Base-by-base conservation (phyloP, 2,797 vertebrate genomes). In the Lateolabrax maculatus region DNA sequence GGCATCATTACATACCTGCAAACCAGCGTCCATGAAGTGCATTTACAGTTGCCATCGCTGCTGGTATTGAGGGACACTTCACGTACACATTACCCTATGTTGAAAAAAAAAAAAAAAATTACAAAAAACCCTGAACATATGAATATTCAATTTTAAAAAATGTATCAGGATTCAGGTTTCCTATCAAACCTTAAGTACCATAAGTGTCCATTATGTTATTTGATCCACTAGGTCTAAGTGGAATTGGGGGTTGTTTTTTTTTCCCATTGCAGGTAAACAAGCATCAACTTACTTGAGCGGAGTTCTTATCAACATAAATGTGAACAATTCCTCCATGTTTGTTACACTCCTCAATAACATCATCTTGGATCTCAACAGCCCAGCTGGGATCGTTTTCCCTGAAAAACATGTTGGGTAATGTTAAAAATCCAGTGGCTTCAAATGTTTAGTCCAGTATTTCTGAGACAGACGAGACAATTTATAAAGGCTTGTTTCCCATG, bases 331-430 rank as follows among this genome's bases (percentile, higher is more conserved):
- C 98, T 81, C 98, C 98, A 0, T 99, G 98, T 93, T 99, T 99
- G 95, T 98, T 99, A 94, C 98, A 99, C 92, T 99, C 98, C 79
- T 99, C 98, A 76, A 99, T 99, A 15, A 99, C 98, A 91, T 99
- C 98, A 84, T 99, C 98, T 77, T 98, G 97, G 89, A 99, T 99
- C 92, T 99, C 98, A 34, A 90, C 92, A 78, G 98, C 97, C 98
- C 98, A 99, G 84, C 88, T 93, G 5, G 93, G 94, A 61, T 95
- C 95, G 0, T 95, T 95, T 86, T 96, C 95, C 67, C 95, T 96
- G 70, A 25, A 73, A 75, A 61, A 80, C 2, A 79, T 0, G 5
- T 12, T 12, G 36, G 36, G 13, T 62, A 16, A 37, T 6, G 13
- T 79, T 55, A 37, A 51, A 62, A 60, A 60, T 9, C 6, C 5